Evolutionary conservation across 2,797 vertebrate species (phyloP).

Genomic region (Xiphorhynchus erythropygius): DNA sequence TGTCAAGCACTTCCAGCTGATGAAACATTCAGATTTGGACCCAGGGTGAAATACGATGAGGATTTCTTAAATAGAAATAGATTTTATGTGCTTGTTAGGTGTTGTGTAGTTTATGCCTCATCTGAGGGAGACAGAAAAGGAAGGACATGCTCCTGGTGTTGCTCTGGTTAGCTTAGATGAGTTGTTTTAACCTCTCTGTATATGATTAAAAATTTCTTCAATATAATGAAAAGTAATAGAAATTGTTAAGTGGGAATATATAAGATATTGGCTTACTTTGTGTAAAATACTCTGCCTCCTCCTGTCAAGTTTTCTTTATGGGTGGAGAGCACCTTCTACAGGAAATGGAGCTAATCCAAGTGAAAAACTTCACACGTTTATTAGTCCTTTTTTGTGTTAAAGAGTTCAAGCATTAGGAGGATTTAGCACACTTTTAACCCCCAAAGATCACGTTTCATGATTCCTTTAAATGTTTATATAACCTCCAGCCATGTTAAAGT

Average conservation of each 20-base stretch:
- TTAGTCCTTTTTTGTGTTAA: conserved; percentile 65
- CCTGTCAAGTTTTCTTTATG: conserved; percentile 71
- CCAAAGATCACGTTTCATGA: conserved; percentile 70
- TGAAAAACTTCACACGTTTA: conserved; percentile 52
- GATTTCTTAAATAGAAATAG: conserved; percentile 26
- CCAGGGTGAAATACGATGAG: neutral
- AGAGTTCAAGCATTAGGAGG: conserved; percentile 62
- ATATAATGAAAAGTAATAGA: neutral
- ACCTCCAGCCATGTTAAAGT: conserved; percentile 67
- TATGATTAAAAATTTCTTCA: neutral
- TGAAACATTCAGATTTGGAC: conserved; percentile 17
- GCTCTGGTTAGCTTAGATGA: neutral
- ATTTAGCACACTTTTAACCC: conserved; percentile 65
- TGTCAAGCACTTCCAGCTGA: conserved; percentile 62
- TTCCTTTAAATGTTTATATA: conserved; percentile 69
- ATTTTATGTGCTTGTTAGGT: neutral
- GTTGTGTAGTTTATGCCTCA: neutral
- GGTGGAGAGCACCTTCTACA: conserved; percentile 72
- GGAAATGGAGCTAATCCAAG: conserved; percentile 72
- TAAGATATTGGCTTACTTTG: neutral
- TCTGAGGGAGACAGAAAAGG: neutral
- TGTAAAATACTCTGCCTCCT: conserved; percentile 17
- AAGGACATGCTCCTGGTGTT: neutral
- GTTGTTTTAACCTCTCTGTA: neutral
- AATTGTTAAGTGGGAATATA: neutral